Base-by-base conservation (phyloP, 2,797 vertebrate species). In the Lagocephalus sceleratus region DNA sequence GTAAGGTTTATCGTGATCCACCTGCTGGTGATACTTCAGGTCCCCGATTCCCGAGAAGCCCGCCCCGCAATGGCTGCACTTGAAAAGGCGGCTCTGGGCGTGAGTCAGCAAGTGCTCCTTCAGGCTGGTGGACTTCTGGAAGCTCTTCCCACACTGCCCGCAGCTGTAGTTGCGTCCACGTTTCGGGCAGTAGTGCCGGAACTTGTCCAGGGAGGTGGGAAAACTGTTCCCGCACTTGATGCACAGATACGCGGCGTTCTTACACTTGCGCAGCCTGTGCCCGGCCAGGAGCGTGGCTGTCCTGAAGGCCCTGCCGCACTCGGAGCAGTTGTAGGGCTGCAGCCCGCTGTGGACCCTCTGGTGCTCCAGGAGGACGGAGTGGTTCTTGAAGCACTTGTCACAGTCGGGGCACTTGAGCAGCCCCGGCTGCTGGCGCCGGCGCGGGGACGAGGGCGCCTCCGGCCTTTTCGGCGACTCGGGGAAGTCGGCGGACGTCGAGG, bases 191-290 rank as follows among this genome's bases (percentile, higher is more conserved):
- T 81, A 87, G 53, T 89, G 88, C 49, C 87, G 54, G 66, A 89
- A 89, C 57, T 89, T 89, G 51, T 89, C 88, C 49, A 88, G 65
- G 0, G 88, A 89, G 2, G 88, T 85, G 5, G 87, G 85, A 47
- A 88, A 89, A 57, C 79, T 88, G 65, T 86, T 85, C 21, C 88
- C 85, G 29, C 88, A 89, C 67, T 88, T 88, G n/a, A 89, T 88
- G 47, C 88, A 89, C 32, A 88, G 66, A 50, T 89, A 89, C 0
- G 88, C 88, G 0, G 88, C 88, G 5, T 89, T 89, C 66, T 83
- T 88, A 61, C 88, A 89, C 55, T 88, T 88, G 0, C 88, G 71
- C 1, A 89, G 68, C 70, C 88, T 46, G 82, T 89, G 88, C 5
- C 88, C 87, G 0, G 87, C 88, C 19, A 89, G 73, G 48, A 88